Base-by-base conservation (phyloP, 2,113 vertebrate genomes). In the Gasterosteus aculeatus region DNA sequence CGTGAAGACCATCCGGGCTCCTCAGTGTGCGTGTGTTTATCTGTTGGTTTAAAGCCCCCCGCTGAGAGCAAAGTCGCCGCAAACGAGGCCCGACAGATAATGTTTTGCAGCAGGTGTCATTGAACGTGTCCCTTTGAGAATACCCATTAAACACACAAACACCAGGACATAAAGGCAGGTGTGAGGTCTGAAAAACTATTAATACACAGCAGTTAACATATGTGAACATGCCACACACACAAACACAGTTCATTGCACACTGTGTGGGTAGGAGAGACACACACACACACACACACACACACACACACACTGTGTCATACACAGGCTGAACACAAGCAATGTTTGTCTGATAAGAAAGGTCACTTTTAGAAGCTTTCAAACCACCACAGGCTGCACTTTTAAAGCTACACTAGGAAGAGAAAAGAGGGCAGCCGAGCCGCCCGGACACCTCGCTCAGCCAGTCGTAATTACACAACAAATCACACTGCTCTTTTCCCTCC, bases 1-100 rank as follows among this genome's bases (percentile, higher is more conserved):
- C 72, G 53, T 63, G 72, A 77, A 81, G 77, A 78, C 38, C 51
- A n/a, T 72, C 70, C 76, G 38, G 70, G 65, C 75, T 80, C 51
- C 67, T 77, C 68, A 1, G 83, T 58, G 70, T 76, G 81, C 69
- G 33, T 79, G 65, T 84, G 85, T 91, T 83, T 85, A 77, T 81
- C 73, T 83, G 73, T 81, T 73, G 78, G 78, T 86, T 84, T 87
- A 86, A 85, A 66, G 80, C 64, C 71, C 80, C 91, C 85, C 75
- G 88, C 89, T 89, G 90, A 85, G 89, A 88, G 66, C 61, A 91
- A 86, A 84, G 84, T 91, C 87, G 90, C 79, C 78, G 84, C 84
- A 90, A 87, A 89, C 73, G 51, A 83, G 83, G 78, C 76, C 61
- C 60, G 49, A 31, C 77, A 69, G 82, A 90, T 82, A 82, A 89